Base-by-base conservation (phyloP, 2,888 invertebrate species). In the Drosophila anceps region DNA sequence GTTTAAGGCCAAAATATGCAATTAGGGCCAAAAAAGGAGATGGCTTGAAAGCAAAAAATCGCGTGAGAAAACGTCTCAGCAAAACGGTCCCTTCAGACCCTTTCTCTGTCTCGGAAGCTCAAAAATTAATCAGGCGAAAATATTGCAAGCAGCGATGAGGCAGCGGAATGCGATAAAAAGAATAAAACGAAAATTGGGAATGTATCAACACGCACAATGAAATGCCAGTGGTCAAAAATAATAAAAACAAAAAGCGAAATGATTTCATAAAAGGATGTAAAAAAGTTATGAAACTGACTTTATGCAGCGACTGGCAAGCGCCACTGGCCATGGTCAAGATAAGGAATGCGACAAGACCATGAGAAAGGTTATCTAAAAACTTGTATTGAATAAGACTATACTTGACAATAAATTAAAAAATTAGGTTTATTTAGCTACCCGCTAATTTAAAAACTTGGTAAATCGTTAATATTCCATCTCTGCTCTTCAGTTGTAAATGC, bases 81-180 rank as follows among this genome's bases (percentile, higher is more conserved):
- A 24, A 33, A 10, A 24, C 8, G 1, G 4, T 15, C 33, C n/a
- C 31, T 20, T 24, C 35, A 9, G 24, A 18, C 31, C n/a, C 7
- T 41, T 31, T 18, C 5, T 20, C 39, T 1, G 27, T 20, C 31
- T 51, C 24, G 15, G 9, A 53, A 81, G 73, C 79, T 61, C 43
- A 62, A 73, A 79, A 86, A 79, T 84, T 90, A 90, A 86, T 86
- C 86, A 90, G 82, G 90, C 90, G 85, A 65, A 82, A 70, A 88
- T 88, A 90, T 84, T 84, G 85, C 85, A 88, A 63, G 54, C 73
- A 59, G 65, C 63, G 79, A 74, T 86, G 87, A 81, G 76, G 73
- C 76, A 79, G 60, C 58, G 76, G 71, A 90, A 86, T 81, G 76
- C 72, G 76, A 84, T 88, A 82, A 84, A 73, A 80, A 73, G 62